phyloP scores from a whole-genome alignment of 2,797 vertebrate species.

The Mastacembelus armatus region DNA sequence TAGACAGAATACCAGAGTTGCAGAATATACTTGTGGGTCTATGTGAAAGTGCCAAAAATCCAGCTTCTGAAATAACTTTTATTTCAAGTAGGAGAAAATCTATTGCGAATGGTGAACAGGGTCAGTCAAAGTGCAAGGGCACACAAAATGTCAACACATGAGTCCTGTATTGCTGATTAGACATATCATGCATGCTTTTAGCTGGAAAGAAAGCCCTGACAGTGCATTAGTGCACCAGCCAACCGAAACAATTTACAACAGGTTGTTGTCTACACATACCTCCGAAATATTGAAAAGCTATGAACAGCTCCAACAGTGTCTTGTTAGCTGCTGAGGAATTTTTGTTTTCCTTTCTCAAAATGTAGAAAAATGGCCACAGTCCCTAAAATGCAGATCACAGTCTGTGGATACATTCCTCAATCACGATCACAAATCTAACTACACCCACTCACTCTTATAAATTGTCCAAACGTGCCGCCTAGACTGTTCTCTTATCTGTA shows the following conservation, averaged over 20 bases:
- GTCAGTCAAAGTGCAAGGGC: slow-evolving; percentile 10
- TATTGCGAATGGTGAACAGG: slow-evolving; percentile 7
- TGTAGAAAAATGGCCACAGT: too few relatives aligned
- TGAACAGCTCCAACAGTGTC: slow-evolving; percentile 15
- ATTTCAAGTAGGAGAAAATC: slow-evolving; percentile 5
- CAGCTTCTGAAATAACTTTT: neutral
- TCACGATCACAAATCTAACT: too few relatives aligned
- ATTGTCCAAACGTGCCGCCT: too few relatives aligned
- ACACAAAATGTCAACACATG: slow-evolving; percentile 15
- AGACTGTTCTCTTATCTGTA: too few relatives aligned
- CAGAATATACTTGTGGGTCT: neutral
- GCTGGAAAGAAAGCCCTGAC: slow-evolving; percentile 17
- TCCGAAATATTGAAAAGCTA: neutral
- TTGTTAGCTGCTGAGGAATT: slow-evolving; percentile 1
- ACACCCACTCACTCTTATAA: too few relatives aligned
- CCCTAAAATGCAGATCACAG: too few relatives aligned
- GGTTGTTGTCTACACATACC: slow-evolving; percentile 2
- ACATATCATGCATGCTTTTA: slow-evolving; percentile 37
- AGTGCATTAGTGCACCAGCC: slow-evolving; percentile 17
- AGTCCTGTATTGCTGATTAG: slow-evolving; percentile 8
- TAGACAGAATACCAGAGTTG: neutral
- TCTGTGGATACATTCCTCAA: too few relatives aligned
- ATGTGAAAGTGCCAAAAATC: neutral
- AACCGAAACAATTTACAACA: slow-evolving; percentile 15
- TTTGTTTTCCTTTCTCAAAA: too few relatives aligned